Conservation (phyloP, 2,113 vertebrate species). For the Tragelaphus scriptus region DNA sequence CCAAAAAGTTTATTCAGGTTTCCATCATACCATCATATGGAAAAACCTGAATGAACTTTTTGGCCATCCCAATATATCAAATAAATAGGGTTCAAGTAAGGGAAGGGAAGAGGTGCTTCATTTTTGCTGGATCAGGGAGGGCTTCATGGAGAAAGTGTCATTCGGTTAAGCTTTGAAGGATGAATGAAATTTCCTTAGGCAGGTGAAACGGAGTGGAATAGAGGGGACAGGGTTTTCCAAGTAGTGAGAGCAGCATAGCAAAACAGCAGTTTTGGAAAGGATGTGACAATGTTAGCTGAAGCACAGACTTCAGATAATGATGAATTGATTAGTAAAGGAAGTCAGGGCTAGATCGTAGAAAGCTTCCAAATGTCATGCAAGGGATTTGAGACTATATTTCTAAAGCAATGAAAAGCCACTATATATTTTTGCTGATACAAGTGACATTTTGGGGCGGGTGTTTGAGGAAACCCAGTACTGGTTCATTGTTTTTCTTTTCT, state of each 20-base stretch:
- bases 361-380: not conserved
- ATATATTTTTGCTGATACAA: not conserved
- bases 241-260: not conserved
- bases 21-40: not conserved
- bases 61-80: not conserved
- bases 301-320: not conserved
- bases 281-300: not conserved
- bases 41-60: not conserved
- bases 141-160: not conserved
- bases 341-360: not conserved
- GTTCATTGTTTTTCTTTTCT: not conserved
- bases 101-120: not conserved
- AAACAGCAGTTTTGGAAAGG: not conserved
- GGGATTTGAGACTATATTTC: not conserved
- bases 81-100: not conserved
- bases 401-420: not conserved
- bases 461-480: not conserved
- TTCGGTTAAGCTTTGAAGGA: not conserved
- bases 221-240: not conserved
- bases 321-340: not conserved
- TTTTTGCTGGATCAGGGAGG: not conserved
- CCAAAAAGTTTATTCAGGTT: not conserved
- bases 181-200: not conserved
- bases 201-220: not conserved
- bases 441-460: not conserved